Evolutionary conservation across 1,140 invertebrate genomes (phyloP).

Genomic region (Lucilia sericata): DNA sequence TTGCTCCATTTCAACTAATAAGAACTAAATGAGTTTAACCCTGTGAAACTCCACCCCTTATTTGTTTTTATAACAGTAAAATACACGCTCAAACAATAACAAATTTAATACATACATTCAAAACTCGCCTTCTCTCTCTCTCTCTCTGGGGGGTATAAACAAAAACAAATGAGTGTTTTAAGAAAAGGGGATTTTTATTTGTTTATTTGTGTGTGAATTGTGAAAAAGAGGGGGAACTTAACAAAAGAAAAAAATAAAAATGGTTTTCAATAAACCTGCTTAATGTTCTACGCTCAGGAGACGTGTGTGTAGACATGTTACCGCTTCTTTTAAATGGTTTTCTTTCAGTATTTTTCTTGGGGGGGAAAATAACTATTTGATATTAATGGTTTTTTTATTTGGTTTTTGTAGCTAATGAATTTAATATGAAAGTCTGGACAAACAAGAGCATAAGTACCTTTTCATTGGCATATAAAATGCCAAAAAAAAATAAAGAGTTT

Average conservation of each 20-base stretch:
- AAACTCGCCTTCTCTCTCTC: not conserved
- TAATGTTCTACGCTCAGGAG: not conserved
- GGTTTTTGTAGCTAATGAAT: not conserved
- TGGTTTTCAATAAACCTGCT: not conserved
- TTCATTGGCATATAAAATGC: not conserved
- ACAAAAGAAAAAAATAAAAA: not conserved
- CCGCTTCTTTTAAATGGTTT: not conserved
- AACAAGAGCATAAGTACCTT: not conserved
- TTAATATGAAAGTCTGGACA: slow-evolving; percentile 26
- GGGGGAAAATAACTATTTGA: not conserved
- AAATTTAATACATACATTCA: not conserved
- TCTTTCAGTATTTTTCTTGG: not conserved
- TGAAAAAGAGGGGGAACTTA: not conserved
- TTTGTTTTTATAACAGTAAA: not conserved
- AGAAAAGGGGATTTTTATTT: not conserved
- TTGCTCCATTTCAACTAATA: not conserved
- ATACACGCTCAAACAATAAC: not conserved
- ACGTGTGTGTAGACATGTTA: not conserved
- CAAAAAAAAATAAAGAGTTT: too few relatives aligned
- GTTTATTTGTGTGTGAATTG: too few relatives aligned
- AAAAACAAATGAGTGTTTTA: not conserved
- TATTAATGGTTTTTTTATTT: slow-evolving; percentile 8
- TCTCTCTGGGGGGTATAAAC: not conserved
- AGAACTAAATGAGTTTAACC: slow-evolving; percentile 23
- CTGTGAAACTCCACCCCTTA: slow-evolving; percentile 29